phyloP scores from a whole-genome alignment of 2,797 vertebrate genomes.

The Lepus oiostolus region DNA sequence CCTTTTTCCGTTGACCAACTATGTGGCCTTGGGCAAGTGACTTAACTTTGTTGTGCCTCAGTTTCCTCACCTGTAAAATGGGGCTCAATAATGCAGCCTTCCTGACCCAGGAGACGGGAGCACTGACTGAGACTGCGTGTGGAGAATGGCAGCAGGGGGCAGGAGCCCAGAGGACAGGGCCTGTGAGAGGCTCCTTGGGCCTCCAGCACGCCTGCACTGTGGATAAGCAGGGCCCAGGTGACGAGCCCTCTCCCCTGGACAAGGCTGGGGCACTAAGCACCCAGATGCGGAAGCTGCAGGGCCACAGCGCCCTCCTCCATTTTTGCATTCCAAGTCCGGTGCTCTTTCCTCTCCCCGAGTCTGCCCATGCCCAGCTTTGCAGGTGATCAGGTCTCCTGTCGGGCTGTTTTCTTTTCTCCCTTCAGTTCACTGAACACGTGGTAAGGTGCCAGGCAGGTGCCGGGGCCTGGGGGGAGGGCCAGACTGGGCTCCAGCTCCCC shows the following conservation, averaged over 20 bases:
- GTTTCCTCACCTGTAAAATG: slow-evolving; percentile 9
- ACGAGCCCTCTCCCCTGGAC: accelerated
- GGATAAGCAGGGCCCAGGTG: accelerated
- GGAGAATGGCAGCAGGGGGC: accelerated
- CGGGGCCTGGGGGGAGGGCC: background rate
- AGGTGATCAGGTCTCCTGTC: background rate
- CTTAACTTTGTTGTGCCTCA: background rate
- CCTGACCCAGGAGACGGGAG: background rate
- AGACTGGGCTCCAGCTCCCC: background rate
- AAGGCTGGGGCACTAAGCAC: background rate
- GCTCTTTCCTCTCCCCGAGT: background rate
- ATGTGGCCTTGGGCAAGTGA: background rate
- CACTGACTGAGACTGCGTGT: background rate
- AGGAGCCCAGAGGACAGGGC: background rate
- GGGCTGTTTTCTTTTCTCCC: background rate
- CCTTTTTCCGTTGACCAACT: background rate
- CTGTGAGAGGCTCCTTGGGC: background rate
- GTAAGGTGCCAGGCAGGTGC: background rate
- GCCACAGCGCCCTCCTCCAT: background rate
- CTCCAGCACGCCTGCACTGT: accelerated
- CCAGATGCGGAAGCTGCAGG: background rate
- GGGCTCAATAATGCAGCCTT: background rate
- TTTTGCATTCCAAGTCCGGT: background rate
- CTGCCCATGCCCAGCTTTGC: background rate
- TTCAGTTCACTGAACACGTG: background rate